Conservation (phyloP, 2,797 vertebrate genomes). For the Pantherophis alleghaniensis region DNA sequence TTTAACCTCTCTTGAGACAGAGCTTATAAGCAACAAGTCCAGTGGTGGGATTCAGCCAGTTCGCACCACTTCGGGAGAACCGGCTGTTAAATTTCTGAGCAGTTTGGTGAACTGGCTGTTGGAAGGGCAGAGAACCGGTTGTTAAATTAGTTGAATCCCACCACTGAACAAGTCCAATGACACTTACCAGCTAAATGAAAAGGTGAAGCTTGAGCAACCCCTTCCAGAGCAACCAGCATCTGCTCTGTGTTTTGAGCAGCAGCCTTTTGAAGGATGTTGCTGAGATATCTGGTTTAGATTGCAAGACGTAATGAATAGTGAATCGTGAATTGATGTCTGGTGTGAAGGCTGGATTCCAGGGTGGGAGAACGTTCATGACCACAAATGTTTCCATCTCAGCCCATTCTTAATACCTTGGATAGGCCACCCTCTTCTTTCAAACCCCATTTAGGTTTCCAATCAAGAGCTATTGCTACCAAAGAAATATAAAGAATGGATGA, state of each 20-base stretch:
- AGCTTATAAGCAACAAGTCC: background rate
- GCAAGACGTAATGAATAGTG: background rate
- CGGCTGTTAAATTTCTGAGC: too few relatives aligned
- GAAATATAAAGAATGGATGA: background rate
- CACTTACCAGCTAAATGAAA: slow-evolving; percentile 14
- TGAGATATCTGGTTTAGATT: background rate
- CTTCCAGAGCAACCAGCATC: background rate
- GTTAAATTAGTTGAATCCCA: too few relatives aligned
- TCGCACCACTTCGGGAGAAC: too few relatives aligned
- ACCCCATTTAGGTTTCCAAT: background rate
- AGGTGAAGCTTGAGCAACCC: background rate
- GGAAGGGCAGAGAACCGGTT: too few relatives aligned
- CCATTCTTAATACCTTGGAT: background rate
- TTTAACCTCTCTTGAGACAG: background rate
- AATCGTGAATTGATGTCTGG: background rate
- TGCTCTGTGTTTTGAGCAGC: background rate
- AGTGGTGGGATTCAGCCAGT: background rate
- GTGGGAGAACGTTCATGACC: background rate
- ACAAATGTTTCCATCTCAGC: background rate
- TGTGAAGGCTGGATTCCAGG: background rate
- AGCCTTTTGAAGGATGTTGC: background rate
- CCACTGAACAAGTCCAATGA: background rate
- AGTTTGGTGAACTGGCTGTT: too few relatives aligned
- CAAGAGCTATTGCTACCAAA: background rate
- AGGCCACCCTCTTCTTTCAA: background rate